Conservation (phyloP, 2,797 vertebrate species). For the Gymnoscopelus microlampas region DNA sequence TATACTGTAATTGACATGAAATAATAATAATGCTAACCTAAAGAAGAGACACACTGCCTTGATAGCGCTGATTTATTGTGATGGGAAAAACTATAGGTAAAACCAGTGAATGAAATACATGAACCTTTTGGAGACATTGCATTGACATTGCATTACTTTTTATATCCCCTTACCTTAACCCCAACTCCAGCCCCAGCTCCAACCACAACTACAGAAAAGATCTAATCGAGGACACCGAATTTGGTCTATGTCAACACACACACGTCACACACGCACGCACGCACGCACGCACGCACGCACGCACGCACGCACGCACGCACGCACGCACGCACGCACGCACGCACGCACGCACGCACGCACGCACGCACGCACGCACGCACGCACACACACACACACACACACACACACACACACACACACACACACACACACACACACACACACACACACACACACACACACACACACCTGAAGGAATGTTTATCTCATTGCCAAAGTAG, state of each 20-base stretch:
- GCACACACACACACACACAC: not conserved
- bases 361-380: not conserved
- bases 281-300: too few species aligned
- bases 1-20: constrained; percentile 32
- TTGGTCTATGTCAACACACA: too few species aligned
- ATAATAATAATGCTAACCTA: not conserved
- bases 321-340: not conserved
- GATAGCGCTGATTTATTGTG: not conserved
- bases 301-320: not conserved
- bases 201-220: too few species aligned
- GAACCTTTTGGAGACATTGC: too few species aligned
- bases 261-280: too few species aligned
- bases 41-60: constrained; percentile 6
- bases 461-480: not conserved
- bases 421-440: too few species aligned
- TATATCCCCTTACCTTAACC: too few species aligned
- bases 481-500: not conserved
- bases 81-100: not conserved
- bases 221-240: too few species aligned
- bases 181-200: too few species aligned
- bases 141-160: too few species aligned
- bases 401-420: too few species aligned
- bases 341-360: not conserved
- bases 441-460: not conserved
- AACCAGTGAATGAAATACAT: constrained; percentile 1